Base-by-base conservation (phyloP, 2,113 vertebrate genomes). In the Rynchops niger region DNA sequence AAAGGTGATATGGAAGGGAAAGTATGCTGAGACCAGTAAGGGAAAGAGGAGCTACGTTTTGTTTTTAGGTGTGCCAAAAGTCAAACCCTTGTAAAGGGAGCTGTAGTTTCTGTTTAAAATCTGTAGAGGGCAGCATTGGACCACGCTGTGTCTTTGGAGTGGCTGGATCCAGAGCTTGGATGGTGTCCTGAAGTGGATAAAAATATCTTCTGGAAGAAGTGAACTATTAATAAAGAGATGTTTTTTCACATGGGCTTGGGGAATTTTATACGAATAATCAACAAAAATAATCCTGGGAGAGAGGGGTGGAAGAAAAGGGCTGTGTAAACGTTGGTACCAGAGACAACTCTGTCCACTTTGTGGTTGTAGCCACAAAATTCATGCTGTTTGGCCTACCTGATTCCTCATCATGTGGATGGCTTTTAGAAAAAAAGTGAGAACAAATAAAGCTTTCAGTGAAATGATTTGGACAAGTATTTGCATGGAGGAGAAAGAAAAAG, bases 81-180 rank as follows among this genome's bases (percentile, higher is more conserved):
- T 30, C 6, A 5, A 18, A 8, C 15, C 0, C 9, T 50, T 19
- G 34, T 8, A 4, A 36, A 36, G 12, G 23, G 15, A 11, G 3
- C 22, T 32, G 3, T 45, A 43, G 38, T 59, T 95, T 83, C 12
- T 45, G 4, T 5, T 23, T 29, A 52, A 32, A 25, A 50, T 74
- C 97, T 95, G 65, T 42, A 94, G 97, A 91, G 96, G 94, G 96
- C 95, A 96, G 82, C 89, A 36, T 96, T 96, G 86, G 69, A 86
- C 81, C 13, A 15, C 0, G 6, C 40, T 73, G 45, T 27, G 21
- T 19, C 72, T 36, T 4, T 43, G 40, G 14, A 6, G 27, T 1
- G 16, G 5, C 52, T 47, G 40, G 3, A 2, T 27, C 65, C 74
- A 56, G 70, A 38, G 56, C 36, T 63, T 56, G 78, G 36, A 5